Percentiles rank a stretch among this genome's conserved stretches.
These are phyloP conservation scores for Calliopsis andreniformis DNA, from an alignment of 1,140 invertebrate genomes.

Conservation along the genomic window DNA sequence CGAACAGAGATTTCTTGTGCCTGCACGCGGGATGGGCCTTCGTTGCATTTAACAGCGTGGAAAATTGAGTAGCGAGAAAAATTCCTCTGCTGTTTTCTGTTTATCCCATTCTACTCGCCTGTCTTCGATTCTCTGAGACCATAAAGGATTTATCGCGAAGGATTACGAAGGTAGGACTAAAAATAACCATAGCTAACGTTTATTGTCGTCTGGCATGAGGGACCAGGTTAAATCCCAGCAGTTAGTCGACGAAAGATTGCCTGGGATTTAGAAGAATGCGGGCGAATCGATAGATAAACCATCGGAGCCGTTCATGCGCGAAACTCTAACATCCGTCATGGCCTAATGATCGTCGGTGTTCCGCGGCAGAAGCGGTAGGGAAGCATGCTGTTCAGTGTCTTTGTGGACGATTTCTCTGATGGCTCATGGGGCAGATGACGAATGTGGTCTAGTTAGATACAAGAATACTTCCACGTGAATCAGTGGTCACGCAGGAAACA, in stretches of 20 bases:
- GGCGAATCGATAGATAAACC: conserved; percentile 52
- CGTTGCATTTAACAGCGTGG: conserved; percentile 39
- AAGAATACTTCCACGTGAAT: not conserved
- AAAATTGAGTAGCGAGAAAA: conserved; percentile 42
- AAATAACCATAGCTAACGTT: conserved; percentile 27
- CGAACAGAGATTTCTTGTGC: conserved; percentile 49
- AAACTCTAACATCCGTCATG: conserved; percentile 32
- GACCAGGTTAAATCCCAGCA: conserved; percentile 34
- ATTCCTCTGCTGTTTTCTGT: too few species aligned
- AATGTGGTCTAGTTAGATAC: not conserved
- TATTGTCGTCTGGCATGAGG: conserved; percentile 36
- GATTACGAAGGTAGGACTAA: not conserved
- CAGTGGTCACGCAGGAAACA: not conserved
- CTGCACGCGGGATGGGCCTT: conserved; percentile 18
- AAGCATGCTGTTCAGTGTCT: not conserved
- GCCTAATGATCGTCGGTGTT: conserved; percentile 43
- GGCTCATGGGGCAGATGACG: conserved; percentile 2
- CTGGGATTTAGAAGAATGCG: conserved; percentile 54
- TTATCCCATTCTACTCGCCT: too few species aligned
- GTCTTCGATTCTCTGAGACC: not conserved
- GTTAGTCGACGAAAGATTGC: conserved; percentile 36
- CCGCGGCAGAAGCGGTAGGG: not conserved
- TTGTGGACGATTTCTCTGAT: conserved; percentile 17
- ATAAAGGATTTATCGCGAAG: not conserved
- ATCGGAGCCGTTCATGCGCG: conserved; percentile 5